Evolutionary conservation across 2,888 invertebrate genomes (phyloP).

Genomic region (Troides oblongomaculatus): DNA sequence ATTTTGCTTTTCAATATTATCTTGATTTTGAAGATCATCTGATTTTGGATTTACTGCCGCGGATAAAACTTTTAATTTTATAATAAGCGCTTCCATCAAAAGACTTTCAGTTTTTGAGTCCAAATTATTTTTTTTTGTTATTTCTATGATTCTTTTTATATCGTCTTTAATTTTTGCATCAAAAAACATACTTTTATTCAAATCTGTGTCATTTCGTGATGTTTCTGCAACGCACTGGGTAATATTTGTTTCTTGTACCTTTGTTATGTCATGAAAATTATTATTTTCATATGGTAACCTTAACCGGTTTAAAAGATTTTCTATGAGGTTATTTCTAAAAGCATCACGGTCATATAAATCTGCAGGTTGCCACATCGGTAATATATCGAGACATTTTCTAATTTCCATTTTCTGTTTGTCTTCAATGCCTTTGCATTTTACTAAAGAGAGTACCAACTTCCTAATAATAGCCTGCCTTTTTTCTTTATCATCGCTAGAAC

Average conservation of each 20-base stretch:
- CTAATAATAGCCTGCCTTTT: conserved; percentile 10
- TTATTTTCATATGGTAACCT: conserved; percentile 6
- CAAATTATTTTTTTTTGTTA: conserved; percentile 8
- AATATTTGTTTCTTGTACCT: not conserved
- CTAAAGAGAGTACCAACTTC: conserved; percentile 10
- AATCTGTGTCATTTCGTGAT: conserved; percentile 6
- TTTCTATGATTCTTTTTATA: conserved; percentile 21
- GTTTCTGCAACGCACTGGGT: not conserved
- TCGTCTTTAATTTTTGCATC: conserved; percentile 15
- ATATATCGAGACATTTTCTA: conserved; percentile 32
- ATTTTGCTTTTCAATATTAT: not conserved
- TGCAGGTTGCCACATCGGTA: conserved; percentile 28
- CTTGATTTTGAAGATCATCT: not conserved
- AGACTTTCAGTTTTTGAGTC: conserved; percentile 18
- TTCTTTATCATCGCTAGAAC: conserved; percentile 16
- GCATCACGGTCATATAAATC: conserved; percentile 9
- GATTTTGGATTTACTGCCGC: not conserved
- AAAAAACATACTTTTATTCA: conserved; percentile 37
- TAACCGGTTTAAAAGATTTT: conserved; percentile 20
- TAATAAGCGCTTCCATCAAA: conserved; percentile 19
- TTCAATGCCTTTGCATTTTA: conserved; percentile 30
- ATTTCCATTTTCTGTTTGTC: conserved; percentile 34
- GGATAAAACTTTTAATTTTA: conserved; percentile 19
- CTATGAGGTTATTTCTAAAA: conserved; percentile 19
- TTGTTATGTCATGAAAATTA: conserved; percentile 11